Evolutionary conservation across 2,797 vertebrate genomes (phyloP).

Genomic region (Thripadectes ignobilis): DNA sequence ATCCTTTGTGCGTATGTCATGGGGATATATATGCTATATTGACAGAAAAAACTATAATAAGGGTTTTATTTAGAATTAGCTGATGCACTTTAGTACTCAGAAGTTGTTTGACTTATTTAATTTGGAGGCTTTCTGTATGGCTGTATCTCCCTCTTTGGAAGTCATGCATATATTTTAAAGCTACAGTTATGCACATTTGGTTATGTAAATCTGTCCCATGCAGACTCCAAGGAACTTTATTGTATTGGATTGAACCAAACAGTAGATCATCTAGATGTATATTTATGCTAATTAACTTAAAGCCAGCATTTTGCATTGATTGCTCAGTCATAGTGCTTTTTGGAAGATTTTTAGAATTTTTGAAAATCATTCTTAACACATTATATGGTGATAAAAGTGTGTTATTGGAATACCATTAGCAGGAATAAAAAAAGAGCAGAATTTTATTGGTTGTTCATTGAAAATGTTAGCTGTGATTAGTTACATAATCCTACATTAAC

Average conservation of each 20-base stretch:
- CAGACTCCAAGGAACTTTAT: slow-evolving; percentile 75
- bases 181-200: slow-evolving; percentile 74
- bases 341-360: slow-evolving; percentile 73
- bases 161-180: slow-evolving; percentile 76
- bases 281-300: slow-evolving; percentile 78
- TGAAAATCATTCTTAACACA: slow-evolving; percentile 73
- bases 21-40: slow-evolving; percentile 72
- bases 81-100: slow-evolving; percentile 75
- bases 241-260: slow-evolving; percentile 62
- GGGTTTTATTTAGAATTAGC: slow-evolving; percentile 82
- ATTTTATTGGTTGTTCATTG: slow-evolving; percentile 89
- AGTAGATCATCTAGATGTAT: slow-evolving; percentile 71
- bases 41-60: slow-evolving; percentile 74
- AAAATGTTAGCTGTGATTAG: slow-evolving; percentile 98
- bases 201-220: slow-evolving; percentile 78
- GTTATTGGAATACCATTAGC: slow-evolving; percentile 82
- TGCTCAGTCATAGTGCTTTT: slow-evolving; percentile 60
- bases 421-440: slow-evolving; percentile 74
- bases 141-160: slow-evolving; percentile 70
- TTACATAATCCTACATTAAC: slow-evolving; percentile 99
- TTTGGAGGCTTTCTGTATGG: slow-evolving; percentile 73
- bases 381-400: slow-evolving; percentile 76
- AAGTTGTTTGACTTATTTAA: slow-evolving; percentile 81
- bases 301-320: slow-evolving; percentile 71
- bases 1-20: slow-evolving; percentile 76